Evolutionary conservation across 2,797 vertebrate species (phyloP), one percentile per base, ranked within the genome.

Genomic region (Myripristis murdjan): DNA sequence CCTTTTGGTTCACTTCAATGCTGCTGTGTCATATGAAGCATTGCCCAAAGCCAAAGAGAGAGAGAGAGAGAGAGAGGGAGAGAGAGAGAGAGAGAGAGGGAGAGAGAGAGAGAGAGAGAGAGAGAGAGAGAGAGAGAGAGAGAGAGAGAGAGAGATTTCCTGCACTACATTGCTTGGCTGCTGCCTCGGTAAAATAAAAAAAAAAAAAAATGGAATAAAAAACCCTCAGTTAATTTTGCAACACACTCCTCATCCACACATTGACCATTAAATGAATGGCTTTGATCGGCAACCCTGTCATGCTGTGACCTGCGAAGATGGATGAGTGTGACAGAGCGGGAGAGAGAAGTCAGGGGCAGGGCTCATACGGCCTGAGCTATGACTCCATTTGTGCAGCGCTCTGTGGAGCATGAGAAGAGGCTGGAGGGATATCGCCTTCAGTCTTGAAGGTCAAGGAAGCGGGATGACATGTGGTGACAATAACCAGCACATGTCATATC

Each of bases 401-500:
- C 83, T 6, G 47, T 76, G 70, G 77, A 82, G 85, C 72, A 10
- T 87, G 84, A 91, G 75, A 65, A 73, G 64, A 70, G 59, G 58
- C 52, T 51, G 64, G 69, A 81, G 57, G 37, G 77, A 75, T 43
- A 26, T 51, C 56, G 53, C 55, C 2, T 39, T 85, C 57, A 35
- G 51, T 64, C 59, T 63, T 71, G 73, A 90, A 85, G 86, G 87
- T 85, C 86, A 81, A 73, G 63, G 65, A 77, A 79, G 66, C 63
- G 59, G 52, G 18, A n/a, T 1, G 5, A 62, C 53, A 6, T 12
- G 18, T 39, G 55, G 44, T 56, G 20, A 56, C 48, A 56, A 31
- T 46, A 75, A 85, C 62, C n/a, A n/a, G n/a, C n/a, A n/a, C n/a
- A n/a, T n/a, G n/a, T n/a, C n/a, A n/a, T n/a, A 6, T 31, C 14